A percentile compares a stretch with the other conserved stretches of the same genome.
These are phyloP conservation scores for Forbesichthys papilliferus DNA, from an alignment of 2,113 vertebrate genomes.

Conservation along the genomic window DNA sequence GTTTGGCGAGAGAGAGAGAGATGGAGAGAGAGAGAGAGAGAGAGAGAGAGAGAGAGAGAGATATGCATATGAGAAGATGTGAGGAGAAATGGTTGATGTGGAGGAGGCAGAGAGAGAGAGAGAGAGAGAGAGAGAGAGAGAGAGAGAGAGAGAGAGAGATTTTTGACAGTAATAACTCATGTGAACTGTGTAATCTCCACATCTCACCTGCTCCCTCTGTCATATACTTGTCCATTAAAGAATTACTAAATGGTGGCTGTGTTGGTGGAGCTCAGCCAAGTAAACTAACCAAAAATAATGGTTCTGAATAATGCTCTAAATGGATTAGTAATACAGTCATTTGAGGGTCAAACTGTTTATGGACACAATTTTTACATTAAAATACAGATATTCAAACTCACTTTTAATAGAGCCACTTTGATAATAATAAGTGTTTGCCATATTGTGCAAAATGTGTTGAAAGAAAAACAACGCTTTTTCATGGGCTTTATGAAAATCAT, in stretches of 20 bases:
- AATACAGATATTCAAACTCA: too few species aligned
- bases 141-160: neutral
- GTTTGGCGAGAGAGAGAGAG: neutral
- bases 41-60: neutral
- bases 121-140: neutral
- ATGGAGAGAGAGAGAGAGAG: neutral
- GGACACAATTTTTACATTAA: too few species aligned
- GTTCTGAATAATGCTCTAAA: too few species aligned
- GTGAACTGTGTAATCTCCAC: slow-evolving; percentile 29
- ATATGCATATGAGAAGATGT: neutral
- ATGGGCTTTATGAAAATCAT: too few species aligned
- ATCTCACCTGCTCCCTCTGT: slow-evolving; percentile 9
- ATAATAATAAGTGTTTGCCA: too few species aligned
- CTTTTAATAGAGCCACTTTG: too few species aligned
- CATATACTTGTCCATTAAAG: neutral
- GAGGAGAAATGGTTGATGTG: neutral
- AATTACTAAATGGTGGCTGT: neutral
- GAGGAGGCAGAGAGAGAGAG: slow-evolving; percentile 6
- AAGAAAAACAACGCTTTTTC: too few species aligned
- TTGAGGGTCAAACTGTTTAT: too few species aligned
- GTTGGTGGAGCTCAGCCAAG: too few species aligned
- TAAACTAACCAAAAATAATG: too few species aligned
- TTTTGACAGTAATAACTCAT: slow-evolving; percentile 28
- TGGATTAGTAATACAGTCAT: too few species aligned
- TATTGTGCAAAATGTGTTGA: too few species aligned